Percentiles rank a stretch among this genome's conserved stretches.
Evolutionary conservation across 2,888 invertebrate genomes (phyloP).

Genomic region (Atrina japonica): DNA sequence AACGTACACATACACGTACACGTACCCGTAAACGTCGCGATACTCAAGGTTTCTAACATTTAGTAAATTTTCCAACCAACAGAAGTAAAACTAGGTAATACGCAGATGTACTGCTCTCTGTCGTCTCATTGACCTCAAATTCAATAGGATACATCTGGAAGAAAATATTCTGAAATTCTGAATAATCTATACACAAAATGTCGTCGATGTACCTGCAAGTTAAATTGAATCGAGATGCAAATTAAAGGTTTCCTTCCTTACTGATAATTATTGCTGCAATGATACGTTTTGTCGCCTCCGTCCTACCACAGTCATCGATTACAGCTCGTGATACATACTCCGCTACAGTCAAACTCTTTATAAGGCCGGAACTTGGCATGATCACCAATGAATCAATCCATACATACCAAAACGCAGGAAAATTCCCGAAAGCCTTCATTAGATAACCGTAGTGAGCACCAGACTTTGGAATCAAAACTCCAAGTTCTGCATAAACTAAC

Average conservation of each 20-base stretch:
- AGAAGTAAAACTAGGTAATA: no score
- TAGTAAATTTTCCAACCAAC: no score
- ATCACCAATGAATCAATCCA: conserved; percentile 13
- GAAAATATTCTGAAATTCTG: background rate
- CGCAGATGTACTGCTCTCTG: no score
- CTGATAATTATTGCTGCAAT: conserved; percentile 23
- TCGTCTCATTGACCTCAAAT: no score
- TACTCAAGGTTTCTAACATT: no score
- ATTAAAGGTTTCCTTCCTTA: conserved; percentile 2
- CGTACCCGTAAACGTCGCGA: no score
- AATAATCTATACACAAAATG: no score
- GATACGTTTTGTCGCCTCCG: conserved; percentile 7
- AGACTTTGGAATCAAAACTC: conserved; percentile 31
- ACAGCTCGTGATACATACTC: conserved; percentile 27
- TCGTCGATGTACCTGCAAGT: no score
- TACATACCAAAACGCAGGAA: conserved; percentile 32
- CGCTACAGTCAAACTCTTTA: conserved; percentile 35
- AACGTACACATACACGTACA: no score
- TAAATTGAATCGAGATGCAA: background rate
- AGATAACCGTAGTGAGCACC: conserved; percentile 30
- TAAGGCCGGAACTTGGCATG: conserved; percentile 8
- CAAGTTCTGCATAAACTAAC: conserved; percentile 39
- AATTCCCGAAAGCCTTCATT: conserved; percentile 27
- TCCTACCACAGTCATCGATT: conserved; percentile 30
- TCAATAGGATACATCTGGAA: no score